A percentile compares a stretch with the other conserved stretches of the same genome.
Evolutionary conservation across 2,113 vertebrate species (phyloP).

Genomic region (Tichodroma muraria): DNA sequence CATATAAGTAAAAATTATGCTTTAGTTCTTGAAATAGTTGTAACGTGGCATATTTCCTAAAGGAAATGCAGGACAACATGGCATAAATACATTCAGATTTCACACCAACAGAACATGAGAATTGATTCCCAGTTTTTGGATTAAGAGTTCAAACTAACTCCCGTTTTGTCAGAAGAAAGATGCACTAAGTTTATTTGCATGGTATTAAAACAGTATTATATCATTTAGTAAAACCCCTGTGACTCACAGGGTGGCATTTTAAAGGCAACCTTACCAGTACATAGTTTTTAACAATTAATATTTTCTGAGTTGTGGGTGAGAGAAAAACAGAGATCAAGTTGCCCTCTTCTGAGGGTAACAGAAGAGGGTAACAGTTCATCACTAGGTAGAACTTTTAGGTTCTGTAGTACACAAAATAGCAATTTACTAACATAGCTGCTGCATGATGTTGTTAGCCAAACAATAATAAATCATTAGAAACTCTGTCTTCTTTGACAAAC

Average conservation of each 20-base stretch:
- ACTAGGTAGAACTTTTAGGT: neutral
- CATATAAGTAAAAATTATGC: conserved; percentile 42
- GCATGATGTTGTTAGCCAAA: conserved; percentile 28
- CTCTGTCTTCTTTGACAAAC: conserved; percentile 23
- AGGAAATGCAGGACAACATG: neutral
- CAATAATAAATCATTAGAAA: conserved; percentile 45
- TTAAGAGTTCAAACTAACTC: conserved; percentile 14
- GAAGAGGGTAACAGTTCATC: neutral
- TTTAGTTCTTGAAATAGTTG: conserved; percentile 12
- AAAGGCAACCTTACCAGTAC: neutral
- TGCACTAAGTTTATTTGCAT: conserved; percentile 13
- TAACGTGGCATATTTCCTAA: conserved; percentile 23
- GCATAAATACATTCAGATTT: conserved; percentile 25
- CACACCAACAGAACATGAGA: neutral
- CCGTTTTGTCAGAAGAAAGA: conserved; percentile 13
- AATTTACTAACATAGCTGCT: neutral
- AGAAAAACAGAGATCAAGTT: conserved; percentile 18
- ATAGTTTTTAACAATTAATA: neutral
- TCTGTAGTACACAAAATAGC: neutral
- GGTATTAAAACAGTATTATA: neutral
- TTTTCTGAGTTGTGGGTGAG: neutral
- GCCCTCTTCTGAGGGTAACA: neutral
- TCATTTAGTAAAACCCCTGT: neutral
- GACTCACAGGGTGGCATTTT: neutral
- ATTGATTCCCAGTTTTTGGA: neutral